Evolutionary conservation across 92 coral and sea anemone genomes (phyloP), one percentile per base, ranked within the genome.

Genomic region (Porites lobata): DNA sequence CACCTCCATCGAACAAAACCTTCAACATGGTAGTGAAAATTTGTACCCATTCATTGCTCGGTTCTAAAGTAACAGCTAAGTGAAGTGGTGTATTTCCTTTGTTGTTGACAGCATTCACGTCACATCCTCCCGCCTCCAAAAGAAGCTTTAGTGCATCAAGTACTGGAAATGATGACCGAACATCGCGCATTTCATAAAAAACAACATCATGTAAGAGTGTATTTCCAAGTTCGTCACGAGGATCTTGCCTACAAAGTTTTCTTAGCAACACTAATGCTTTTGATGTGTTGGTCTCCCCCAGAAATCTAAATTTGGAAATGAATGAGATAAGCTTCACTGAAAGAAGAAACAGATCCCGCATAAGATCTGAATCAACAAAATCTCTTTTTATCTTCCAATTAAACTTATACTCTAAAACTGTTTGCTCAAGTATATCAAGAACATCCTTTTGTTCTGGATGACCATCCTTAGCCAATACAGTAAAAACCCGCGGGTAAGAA

Each of bases 181-280:
- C 92, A 7, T 92, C 84, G 13, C 59, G 13, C 11, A 54, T 9
- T 13, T 7, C 0, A 54, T 54, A 7, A 54, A 6, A 4, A 1
- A 61, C 94, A 2, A 92, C 87, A 11, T 86, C 76, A 29, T 93
- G 96, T 11, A 93, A 14, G n/a, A 90, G 78, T 0, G 96, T 85
- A 61, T 69, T 78, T 4, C 94, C 96, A 13, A 20, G 19, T 20
- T 67, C 52, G 3, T 93, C 83, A 24, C 96, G 72, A 7, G 94
- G 96, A 29, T 90, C 84, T 73, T 90, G 22, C 19, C 94, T 78
- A 9, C 90, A 82, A 75, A 91, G 87, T 7, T 72, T 78, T 21
- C 79, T 86, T 51, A 90, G 14, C 11, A 81, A 80, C 8, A 65
- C 65, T 43, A 78, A 85, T 17, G 90, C 7, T 1, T 32, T 72